These are phyloP conservation scores for Ancistrus triradiatus DNA, from an alignment of 2,113 vertebrate species.

Conservation along the genomic window DNA sequence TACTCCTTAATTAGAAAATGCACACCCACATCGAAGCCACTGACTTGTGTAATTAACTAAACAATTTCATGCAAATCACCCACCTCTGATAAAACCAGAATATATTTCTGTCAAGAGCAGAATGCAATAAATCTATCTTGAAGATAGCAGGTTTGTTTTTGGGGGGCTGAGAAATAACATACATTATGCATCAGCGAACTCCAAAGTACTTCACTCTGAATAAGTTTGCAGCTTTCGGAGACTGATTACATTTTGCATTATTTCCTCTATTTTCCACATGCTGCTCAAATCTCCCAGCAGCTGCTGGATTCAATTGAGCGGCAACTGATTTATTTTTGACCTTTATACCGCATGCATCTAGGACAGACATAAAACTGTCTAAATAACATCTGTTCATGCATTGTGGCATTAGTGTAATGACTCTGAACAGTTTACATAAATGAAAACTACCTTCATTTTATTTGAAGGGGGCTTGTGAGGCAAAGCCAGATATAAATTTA, in stretches of 20 bases:
- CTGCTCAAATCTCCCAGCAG: conserved; percentile 2
- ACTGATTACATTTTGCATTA: conserved; percentile 32
- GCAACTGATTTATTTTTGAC: conserved; percentile 20
- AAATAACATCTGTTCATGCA: too few relatives aligned
- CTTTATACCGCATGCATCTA: conserved; percentile 12
- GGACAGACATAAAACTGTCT: too few relatives aligned
- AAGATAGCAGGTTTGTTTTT: conserved; percentile 20
- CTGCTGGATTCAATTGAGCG: too few relatives aligned
- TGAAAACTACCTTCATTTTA: too few relatives aligned
- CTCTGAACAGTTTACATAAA: too few relatives aligned
- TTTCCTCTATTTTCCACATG: conserved; percentile 20
- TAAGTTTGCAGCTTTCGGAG: background rate
- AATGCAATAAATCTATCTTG: conserved; percentile 29
- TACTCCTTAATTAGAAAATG: conserved; percentile 39
- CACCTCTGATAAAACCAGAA: conserved; percentile 35
- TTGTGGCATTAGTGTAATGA: too few relatives aligned
- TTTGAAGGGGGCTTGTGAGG: too few relatives aligned
- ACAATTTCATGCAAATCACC: conserved; percentile 31
- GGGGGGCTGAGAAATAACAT: conserved; percentile 27
- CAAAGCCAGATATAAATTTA: too few relatives aligned
- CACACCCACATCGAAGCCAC: conserved; percentile 27
- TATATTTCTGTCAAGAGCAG: conserved; percentile 4
- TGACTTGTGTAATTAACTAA: conserved; percentile 41
- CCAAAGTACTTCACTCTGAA: conserved; percentile 34
- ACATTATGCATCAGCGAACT: conserved; percentile 38